A percentile compares a stretch with the other conserved stretches of the same genome.
Conservation (phyloP, 2,888 invertebrate species). For the Seladonia tumulorum region DNA sequence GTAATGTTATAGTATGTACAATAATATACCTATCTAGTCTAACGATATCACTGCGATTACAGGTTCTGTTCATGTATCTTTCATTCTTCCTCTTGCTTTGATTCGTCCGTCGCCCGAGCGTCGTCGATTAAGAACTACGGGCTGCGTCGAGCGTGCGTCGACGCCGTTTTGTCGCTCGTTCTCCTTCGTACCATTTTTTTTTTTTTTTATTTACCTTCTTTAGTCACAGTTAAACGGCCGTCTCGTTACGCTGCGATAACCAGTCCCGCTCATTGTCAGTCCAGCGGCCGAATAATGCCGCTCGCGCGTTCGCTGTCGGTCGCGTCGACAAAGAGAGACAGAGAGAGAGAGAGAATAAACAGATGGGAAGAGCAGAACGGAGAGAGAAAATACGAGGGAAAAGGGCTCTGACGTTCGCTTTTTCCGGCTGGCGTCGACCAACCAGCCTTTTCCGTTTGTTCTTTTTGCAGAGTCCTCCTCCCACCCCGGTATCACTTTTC, state of each 20-base stretch:
- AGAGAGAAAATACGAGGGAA: neutral
- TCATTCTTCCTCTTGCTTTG: constrained; percentile 24
- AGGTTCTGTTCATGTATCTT: constrained; percentile 59
- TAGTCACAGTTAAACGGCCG: constrained; percentile 15
- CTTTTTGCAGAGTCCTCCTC: neutral
- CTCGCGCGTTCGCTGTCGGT: neutral
- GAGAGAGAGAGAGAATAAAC: neutral
- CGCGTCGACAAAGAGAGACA: neutral
- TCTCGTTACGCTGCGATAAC: neutral
- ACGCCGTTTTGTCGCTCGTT: constrained; percentile 15
- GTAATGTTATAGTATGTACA: constrained; percentile 79
- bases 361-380: neutral
- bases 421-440: neutral
- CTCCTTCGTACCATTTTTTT: neutral
- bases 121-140: constrained; percentile 60
- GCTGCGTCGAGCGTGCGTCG: constrained; percentile 41
- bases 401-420: constrained; percentile 9
- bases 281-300: neutral
- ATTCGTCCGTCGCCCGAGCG: constrained; percentile 39
- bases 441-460: neutral
- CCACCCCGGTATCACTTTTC: constrained; percentile 17
- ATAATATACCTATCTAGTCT: constrained; percentile 81
- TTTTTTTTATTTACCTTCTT: neutral
- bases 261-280: neutral
- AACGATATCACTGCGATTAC: constrained; percentile 79